Evolutionary conservation across 2,113 vertebrate genomes (phyloP).

Genomic region (Gnathonemus longibarbis): DNA sequence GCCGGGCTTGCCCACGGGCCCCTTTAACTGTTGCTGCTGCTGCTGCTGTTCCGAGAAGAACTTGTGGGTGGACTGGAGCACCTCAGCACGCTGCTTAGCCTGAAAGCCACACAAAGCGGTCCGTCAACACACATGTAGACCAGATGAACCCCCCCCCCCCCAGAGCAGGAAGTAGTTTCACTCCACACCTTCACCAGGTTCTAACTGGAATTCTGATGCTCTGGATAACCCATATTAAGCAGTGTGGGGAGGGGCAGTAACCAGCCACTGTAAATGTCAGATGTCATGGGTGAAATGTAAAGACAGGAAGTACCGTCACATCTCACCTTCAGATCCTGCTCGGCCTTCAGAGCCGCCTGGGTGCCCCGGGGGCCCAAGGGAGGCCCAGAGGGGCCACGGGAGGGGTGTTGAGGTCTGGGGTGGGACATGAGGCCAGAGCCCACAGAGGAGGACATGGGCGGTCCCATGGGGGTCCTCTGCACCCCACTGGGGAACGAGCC

Average conservation of each 20-base stretch:
- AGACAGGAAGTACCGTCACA: not conserved
- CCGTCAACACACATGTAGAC: not conserved
- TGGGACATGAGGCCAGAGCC: constrained; percentile 87
- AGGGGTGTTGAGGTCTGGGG: constrained; percentile 74
- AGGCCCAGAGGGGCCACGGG: constrained; percentile 74
- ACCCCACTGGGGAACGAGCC: constrained; percentile 86
- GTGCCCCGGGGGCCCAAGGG: constrained; percentile 75
- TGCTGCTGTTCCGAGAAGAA: constrained; percentile 95
- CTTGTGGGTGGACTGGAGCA: constrained; percentile 94
- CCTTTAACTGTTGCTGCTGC: constrained; percentile 72
- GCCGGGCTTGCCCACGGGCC: constrained; percentile 70
- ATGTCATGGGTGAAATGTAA: not conserved
- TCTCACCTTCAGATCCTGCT: constrained; percentile 85
- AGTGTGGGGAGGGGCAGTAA: not conserved
- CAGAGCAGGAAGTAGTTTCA: not conserved
- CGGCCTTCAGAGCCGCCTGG: constrained; percentile 82
- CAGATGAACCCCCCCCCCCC: not conserved
- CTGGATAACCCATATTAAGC: not conserved
- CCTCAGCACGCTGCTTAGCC: constrained; percentile 98
- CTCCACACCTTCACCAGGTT: not conserved
- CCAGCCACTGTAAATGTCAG: not conserved
- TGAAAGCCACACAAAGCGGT: constrained; percentile 45
- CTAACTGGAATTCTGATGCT: not conserved
- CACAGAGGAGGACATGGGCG: constrained; percentile 71
- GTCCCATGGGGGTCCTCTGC: constrained; percentile 82